Evolutionary conservation across 2,888 invertebrate species (phyloP), one percentile per base, ranked within the genome.

Genomic region (Anthrax anthrax): DNA sequence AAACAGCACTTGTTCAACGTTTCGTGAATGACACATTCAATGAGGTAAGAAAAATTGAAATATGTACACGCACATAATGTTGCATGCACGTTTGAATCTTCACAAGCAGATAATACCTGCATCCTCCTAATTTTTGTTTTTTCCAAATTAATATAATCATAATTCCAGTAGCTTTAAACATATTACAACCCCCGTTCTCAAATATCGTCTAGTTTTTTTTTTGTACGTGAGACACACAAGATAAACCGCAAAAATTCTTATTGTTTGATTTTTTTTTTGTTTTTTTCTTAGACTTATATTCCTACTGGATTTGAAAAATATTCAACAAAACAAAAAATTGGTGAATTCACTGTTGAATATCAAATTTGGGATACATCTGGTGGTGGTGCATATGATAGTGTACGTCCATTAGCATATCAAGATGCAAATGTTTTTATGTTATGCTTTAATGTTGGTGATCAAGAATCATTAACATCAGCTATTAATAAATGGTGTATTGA

Each of bases 401-500:
- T 77, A 32, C 63, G 77, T 23, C 76, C 77, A 2, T 67, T 77
- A n/a, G 76, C 77, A 8, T 77, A 77, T 59, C 75, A 76, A 53
- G 76, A 77, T 54, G 76, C 77, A 1, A 72, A 71, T 54, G 74
- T 77, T 39, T 77, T 77, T 60, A 71, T 78, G 64, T 67, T 78
- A 13, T 77, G 77, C 59, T 78, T 77, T 66, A 74, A 73, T 52
- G 72, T 78, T 13, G 73, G 74, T 29, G 76, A 76, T 55, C 76
- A 77, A 1, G 73, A 76, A 45, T 71, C 76, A 32, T 58, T 78
- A 47, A 73, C 75, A 56, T 76, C 73, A 50, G 75, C 75, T 14
- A 71, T 76, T 18, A 75, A 74, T 40, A 77, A 77, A 78, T 80
- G 80, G 80, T 75, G 75, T 62, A 72, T 74, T 52, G 79, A 80